Evolutionary conservation across 2,113 vertebrate genomes (phyloP).

Genomic region (Zingel zingel): DNA sequence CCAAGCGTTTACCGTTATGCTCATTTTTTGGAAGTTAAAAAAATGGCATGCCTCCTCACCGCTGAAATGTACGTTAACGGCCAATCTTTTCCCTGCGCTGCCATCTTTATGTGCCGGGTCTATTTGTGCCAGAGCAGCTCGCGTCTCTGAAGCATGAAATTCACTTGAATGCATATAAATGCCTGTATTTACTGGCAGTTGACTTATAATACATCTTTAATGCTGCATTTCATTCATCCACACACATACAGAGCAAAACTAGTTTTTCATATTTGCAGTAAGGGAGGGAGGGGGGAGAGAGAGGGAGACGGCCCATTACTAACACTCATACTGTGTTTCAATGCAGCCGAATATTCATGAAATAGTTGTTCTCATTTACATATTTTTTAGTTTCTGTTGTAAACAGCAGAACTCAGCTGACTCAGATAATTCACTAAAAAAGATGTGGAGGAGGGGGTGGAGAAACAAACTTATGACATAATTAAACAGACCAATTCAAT

Average conservation of each 20-base stretch:
- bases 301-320: background rate
- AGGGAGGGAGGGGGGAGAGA: background rate
- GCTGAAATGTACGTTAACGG: background rate
- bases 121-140: background rate
- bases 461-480: background rate
- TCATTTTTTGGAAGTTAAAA: background rate
- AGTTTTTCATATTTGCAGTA: background rate
- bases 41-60: background rate
- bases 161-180: background rate
- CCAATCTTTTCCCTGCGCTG: background rate
- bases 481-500: background rate
- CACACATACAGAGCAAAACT: background rate
- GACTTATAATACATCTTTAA: background rate
- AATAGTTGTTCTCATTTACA: slow-evolving; percentile 13
- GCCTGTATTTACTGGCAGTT: background rate
- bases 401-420: slow-evolving; percentile 14
- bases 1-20: background rate
- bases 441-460: background rate
- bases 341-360: background rate
- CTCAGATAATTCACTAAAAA: slow-evolving; percentile 3
- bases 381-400: slow-evolving; percentile 2
- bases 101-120: background rate
- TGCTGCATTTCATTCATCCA: background rate
- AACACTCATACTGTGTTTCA: background rate
- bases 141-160: background rate